Percentiles rank a stretch among this genome's conserved stretches.
Evolutionary conservation across 2,113 vertebrate genomes (phyloP).

Genomic region (Nerophis ophidion): DNA sequence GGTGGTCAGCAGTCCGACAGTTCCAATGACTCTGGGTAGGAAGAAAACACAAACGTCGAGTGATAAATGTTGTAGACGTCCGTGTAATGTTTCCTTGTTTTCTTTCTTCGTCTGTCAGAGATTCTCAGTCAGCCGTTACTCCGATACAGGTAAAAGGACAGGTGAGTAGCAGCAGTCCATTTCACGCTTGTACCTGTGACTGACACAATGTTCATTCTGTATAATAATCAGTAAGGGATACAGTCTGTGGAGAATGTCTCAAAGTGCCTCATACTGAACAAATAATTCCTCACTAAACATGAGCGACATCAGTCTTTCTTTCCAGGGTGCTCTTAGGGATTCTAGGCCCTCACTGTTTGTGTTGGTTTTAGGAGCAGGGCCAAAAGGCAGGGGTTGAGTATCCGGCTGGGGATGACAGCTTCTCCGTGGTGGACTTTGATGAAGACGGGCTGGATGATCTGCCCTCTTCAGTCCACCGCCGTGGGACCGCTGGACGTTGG

Average conservation of each 20-base stretch:
- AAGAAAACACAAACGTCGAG: neutral
- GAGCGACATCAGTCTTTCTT: too few species aligned
- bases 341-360: too few species aligned
- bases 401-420: conserved; percentile 41
- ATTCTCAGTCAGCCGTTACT: conserved; percentile 1
- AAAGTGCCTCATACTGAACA: too few species aligned
- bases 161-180: conserved; percentile 26
- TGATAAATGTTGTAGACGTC: neutral
- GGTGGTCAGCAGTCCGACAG: conserved; percentile 60
- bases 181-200: neutral
- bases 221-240: too few species aligned
- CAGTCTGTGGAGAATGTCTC: too few species aligned
- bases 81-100: too few species aligned
- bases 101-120: conserved; percentile 16
- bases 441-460: conserved; percentile 87
- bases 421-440: conserved; percentile 70
- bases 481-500: conserved; percentile 58
- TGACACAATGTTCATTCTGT: neutral
- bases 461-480: conserved; percentile 59
- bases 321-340: too few species aligned
- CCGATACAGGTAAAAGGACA: conserved; percentile 16
- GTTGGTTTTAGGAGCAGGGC: conserved; percentile 2
- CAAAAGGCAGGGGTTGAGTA: conserved; percentile 39
- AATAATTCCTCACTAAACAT: too few species aligned
- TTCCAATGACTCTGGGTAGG: conserved; percentile 75